phyloP scores from a whole-genome alignment of 2,797 vertebrate species.

The Fratercula arctica region DNA sequence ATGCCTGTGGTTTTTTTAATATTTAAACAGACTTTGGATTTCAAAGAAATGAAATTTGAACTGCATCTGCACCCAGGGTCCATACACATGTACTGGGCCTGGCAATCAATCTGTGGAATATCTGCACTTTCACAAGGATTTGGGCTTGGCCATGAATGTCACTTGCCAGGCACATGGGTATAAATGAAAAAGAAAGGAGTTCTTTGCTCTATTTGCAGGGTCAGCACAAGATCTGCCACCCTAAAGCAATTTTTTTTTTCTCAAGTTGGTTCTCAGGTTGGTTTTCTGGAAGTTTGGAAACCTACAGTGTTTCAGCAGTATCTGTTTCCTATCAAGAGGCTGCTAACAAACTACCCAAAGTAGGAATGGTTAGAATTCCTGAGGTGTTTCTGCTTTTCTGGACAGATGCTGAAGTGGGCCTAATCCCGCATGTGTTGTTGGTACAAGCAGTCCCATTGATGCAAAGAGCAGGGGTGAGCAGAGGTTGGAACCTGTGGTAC shows the following conservation, averaged over 20 bases:
- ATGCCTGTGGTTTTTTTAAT: not conserved
- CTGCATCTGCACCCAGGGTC: not conserved
- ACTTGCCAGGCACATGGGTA: not conserved
- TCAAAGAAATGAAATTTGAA: not conserved
- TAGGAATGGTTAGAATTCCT: not conserved
- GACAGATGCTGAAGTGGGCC: not conserved
- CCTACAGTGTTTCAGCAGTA: not conserved
- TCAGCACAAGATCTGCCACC: not conserved
- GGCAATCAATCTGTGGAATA: not conserved
- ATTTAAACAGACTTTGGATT: not conserved
- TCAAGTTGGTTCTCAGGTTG: not conserved
- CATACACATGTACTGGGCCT: not conserved
- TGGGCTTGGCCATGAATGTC: not conserved
- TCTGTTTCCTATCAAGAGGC: not conserved
- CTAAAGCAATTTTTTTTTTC: not conserved
- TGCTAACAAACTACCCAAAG: not conserved
- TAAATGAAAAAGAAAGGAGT: not conserved
- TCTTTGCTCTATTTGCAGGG: not conserved
- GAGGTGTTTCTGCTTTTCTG: not conserved
- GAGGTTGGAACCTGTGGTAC: not conserved
- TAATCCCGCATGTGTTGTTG: accelerated
- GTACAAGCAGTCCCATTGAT: not conserved
- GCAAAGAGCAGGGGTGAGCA: not conserved
- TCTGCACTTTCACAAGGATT: not conserved
- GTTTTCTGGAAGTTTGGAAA: not conserved